Base-by-base conservation (phyloP, 2,113 vertebrate genomes). In the Anser brachyrhynchus region DNA sequence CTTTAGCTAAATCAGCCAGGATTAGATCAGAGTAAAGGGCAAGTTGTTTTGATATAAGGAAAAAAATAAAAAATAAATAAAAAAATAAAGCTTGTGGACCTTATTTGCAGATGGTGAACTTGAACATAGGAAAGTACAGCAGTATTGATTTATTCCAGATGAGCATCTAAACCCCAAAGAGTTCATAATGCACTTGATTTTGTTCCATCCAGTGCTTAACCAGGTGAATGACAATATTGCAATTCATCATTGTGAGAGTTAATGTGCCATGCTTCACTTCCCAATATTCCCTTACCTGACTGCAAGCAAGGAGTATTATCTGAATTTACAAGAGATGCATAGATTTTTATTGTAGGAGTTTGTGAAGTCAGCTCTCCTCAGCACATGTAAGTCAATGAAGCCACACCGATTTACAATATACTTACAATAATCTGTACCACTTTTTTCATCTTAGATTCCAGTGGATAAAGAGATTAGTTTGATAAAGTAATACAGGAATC, bases 161-260 rank as follows among this genome's bases (percentile, higher is more conserved):
- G 14, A 80, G 15, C n/a, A 57, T 71, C 33, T 84, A 52, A 87
- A 80, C 67, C 25, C 17, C 35, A 49, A 81, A 86, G 72, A 81
- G 76, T 84, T 77, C 20, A 67, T 69, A 75, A 65, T 88, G 14
- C 35, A 64, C 33, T 92, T 75, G 35, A 83, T 44, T 88, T 85
- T 92, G 6, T 57, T 93, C 44, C 2, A 3, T 78, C 49, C 71
- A 41, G 64, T 84, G 72, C 49, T 86, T 74, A 90, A 81, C 12
- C 37, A 93, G 51, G 37, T 86, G 85, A 86, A 67, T 64, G 64
- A 83, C n/a, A 95, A 73, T 80, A 91, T 71, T 94, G 94, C n/a
- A 31, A 7, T 72, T 67, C 31, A 81, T 86, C 84, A 51, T 58
- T 86, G 29, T 67, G 78, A 90, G 78, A 90, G 29, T 29, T 94